Evolutionary conservation across 2,888 invertebrate genomes (phyloP).

Genomic region (Megalurothrips usitatus): DNA sequence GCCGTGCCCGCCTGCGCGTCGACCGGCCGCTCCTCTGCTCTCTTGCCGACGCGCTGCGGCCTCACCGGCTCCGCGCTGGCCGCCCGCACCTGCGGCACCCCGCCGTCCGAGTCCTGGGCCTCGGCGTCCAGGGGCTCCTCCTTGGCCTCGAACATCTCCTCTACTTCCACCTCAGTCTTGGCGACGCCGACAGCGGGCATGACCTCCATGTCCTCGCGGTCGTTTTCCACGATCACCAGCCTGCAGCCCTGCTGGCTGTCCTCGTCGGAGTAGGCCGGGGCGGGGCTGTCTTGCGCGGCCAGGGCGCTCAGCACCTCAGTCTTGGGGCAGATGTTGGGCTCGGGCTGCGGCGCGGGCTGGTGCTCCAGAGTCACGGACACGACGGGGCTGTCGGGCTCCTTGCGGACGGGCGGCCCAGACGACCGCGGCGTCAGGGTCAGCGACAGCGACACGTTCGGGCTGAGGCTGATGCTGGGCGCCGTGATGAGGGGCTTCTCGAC

Average conservation of each 20-base stretch:
- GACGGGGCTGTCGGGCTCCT: not conserved
- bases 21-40: too few species aligned
- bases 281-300: too few species aligned
- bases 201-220: not conserved
- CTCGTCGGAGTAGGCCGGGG: not conserved
- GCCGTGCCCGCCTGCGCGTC: not conserved
- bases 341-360: not conserved
- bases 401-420: not conserved
- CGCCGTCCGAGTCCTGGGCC: not conserved
- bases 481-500: slow-evolving; percentile 5
- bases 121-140: not conserved
- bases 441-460: slow-evolving; percentile 8
- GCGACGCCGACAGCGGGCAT: not conserved
- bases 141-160: slow-evolving; percentile 15
- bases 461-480: slow-evolving; percentile 20
- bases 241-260: not conserved
- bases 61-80: too few species aligned
- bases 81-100: not conserved
- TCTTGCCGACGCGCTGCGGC: too few species aligned
- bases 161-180: not conserved
- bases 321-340: not conserved
- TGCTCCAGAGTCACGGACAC: not conserved
- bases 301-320: not conserved
- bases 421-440: not conserved
- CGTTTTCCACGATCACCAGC: not conserved